phyloP scores from a whole-genome alignment of 2,113 vertebrate species.

The Mastomys natalensis region DNA sequence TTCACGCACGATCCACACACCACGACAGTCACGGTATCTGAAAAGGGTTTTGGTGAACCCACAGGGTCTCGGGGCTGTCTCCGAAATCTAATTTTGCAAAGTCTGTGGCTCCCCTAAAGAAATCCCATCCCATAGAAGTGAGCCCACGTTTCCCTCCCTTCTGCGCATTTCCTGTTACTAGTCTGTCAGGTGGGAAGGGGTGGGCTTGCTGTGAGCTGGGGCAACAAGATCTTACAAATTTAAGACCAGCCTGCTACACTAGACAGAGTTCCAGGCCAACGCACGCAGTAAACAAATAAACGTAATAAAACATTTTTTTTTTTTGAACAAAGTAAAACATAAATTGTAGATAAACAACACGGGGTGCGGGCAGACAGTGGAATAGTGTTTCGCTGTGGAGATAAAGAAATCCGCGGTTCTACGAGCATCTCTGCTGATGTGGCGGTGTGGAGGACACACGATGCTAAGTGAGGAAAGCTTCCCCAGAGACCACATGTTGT shows the following conservation, averaged over 20 bases:
- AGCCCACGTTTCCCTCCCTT: not conserved
- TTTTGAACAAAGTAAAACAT: not conserved
- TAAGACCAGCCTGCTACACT: not conserved
- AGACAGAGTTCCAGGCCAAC: not conserved
- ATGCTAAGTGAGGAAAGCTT: not conserved
- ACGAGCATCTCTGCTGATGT: not conserved
- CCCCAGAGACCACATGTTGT: not conserved
- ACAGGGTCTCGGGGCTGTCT: not conserved
- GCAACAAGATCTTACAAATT: not conserved
- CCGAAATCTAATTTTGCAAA: not conserved
- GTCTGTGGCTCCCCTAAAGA: slow-evolving; percentile 13
- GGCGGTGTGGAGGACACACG: not conserved
- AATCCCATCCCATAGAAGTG: not conserved
- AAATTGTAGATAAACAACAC: not conserved
- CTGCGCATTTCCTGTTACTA: not conserved
- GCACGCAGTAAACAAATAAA: not conserved
- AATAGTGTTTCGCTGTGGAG: not conserved
- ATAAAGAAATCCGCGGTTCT: not conserved
- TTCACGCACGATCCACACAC: not conserved
- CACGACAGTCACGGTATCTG: not conserved
- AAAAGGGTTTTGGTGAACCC: not conserved
- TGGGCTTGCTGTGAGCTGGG: too few species aligned
- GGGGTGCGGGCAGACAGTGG: not conserved
- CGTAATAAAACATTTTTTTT: not conserved
- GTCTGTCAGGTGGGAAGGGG: not conserved